Conservation (phyloP, 2,888 invertebrate genomes). For the Aspidiotus rigidus region DNA sequence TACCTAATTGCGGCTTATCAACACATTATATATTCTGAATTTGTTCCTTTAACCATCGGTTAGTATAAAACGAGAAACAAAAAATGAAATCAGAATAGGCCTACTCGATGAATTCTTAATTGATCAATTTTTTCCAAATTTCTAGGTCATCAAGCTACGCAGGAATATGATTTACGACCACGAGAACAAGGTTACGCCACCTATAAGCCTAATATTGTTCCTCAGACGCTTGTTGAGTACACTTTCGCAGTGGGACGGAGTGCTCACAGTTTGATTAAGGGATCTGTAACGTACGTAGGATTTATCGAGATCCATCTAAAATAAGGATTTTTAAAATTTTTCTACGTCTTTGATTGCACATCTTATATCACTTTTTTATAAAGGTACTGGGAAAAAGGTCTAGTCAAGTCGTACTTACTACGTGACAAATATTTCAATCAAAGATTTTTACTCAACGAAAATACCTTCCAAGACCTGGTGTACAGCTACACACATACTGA, state of each 20-base stretch:
- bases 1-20: slow-evolving; percentile 68
- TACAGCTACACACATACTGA: not conserved
- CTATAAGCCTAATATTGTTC: slow-evolving; percentile 6
- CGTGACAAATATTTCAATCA: slow-evolving; percentile 26
- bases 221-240: slow-evolving; percentile 1
- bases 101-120: too few relatives aligned
- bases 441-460: slow-evolving; percentile 13
- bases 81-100: too few relatives aligned
- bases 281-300: not conserved
- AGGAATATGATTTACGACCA: too few relatives aligned
- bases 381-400: slow-evolving; percentile 8
- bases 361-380: not conserved
- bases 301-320: not conserved
- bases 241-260: not conserved
- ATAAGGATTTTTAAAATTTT: not conserved
- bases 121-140: too few relatives aligned
- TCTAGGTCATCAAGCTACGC: too few relatives aligned
- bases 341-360: too few relatives aligned
- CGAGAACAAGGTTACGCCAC: too few relatives aligned
- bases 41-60: slow-evolving; percentile 59
- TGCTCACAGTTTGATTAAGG: not conserved
- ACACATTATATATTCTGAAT: slow-evolving; percentile 70
- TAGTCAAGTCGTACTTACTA: not conserved
- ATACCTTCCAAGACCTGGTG: slow-evolving; percentile 12
- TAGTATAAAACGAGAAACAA: not conserved